Conservation (phyloP, 2,113 vertebrate genomes). For the Spea multiplicata region DNA sequence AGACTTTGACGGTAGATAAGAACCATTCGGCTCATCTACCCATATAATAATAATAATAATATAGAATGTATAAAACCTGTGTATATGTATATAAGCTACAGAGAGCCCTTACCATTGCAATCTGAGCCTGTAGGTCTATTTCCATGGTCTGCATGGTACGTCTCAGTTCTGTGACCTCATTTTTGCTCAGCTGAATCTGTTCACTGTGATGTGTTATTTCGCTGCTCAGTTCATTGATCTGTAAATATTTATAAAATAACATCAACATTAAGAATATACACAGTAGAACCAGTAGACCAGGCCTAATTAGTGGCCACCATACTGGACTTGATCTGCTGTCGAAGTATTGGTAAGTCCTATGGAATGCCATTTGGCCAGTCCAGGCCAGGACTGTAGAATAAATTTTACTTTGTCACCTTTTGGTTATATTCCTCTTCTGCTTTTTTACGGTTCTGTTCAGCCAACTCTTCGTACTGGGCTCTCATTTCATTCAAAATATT, state of each 20-base stretch:
- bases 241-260: not conserved
- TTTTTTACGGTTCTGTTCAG: slow-evolving; percentile 56
- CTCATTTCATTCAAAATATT: slow-evolving; percentile 60
- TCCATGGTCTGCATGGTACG: slow-evolving; percentile 47
- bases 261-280: no score
- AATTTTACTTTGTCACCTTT: slow-evolving; percentile 55
- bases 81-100: no score
- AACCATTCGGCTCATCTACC: not conserved
- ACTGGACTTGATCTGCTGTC: no score
- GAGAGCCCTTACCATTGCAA: slow-evolving; percentile 50
- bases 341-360: no score
- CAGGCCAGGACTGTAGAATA: no score
- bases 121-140: slow-evolving; percentile 48
- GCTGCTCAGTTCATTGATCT: slow-evolving; percentile 38
- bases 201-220: slow-evolving; percentile 29
- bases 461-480: slow-evolving; percentile 59
- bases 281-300: no score
- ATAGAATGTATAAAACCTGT: no score
- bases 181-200: slow-evolving; percentile 24
- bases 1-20: not conserved
- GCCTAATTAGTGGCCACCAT: no score
- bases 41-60: not conserved
- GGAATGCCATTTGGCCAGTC: no score
- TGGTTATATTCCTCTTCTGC: slow-evolving; percentile 60
- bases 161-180: slow-evolving; percentile 34